phyloP scores from a whole-genome alignment of 2,888 invertebrate genomes.

The Eucriotettix oculatus region DNA sequence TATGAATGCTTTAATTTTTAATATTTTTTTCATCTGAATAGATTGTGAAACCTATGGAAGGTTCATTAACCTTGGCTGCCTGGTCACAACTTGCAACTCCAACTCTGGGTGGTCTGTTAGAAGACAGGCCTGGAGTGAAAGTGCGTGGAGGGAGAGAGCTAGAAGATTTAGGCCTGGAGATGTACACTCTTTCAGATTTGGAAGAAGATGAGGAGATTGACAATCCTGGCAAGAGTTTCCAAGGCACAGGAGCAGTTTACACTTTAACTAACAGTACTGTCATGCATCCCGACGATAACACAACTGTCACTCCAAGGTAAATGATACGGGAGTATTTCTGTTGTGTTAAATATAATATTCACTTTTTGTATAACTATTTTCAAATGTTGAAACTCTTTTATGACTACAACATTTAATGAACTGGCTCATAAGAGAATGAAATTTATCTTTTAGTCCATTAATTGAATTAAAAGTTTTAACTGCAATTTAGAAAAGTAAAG shows the following conservation, averaged over 20 bases:
- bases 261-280: constrained; percentile 81
- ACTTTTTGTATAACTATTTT: no score
- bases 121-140: constrained; percentile 81
- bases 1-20: no score
- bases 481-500: no score
- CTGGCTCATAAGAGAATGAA: no score
- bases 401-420: no score
- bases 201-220: constrained; percentile 55
- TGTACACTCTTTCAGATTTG: constrained; percentile 44
- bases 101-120: constrained; percentile 74
- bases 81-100: constrained; percentile 94
- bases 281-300: constrained; percentile 76
- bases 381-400: no score
- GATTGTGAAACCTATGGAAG: constrained; percentile 84
- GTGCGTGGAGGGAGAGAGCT: constrained; percentile 61
- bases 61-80: constrained; percentile 81
- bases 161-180: constrained; percentile 56
- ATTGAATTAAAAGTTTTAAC: no score
- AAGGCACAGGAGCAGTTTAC: constrained; percentile 60
- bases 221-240: constrained; percentile 56
- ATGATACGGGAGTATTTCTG: background rate
- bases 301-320: constrained; percentile 37
- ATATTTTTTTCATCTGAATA: constrained; percentile 13
- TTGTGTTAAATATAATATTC: no score
- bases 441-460: no score